Evolutionary conservation across 2,888 invertebrate species (phyloP), one percentile per base, ranked within the genome.

Genomic region (Halictus ligatus): DNA sequence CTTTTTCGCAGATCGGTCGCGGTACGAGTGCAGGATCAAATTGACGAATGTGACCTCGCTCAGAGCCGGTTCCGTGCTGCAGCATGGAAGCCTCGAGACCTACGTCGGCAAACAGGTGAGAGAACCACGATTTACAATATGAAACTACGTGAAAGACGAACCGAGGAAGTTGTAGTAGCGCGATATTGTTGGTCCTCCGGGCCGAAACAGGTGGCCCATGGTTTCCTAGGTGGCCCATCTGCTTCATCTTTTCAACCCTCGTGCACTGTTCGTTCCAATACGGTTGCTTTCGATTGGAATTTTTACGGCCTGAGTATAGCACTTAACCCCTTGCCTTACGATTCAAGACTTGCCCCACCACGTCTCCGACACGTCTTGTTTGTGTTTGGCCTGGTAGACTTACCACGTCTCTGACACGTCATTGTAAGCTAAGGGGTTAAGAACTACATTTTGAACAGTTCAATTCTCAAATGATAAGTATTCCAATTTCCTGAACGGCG

Each of bases 21-120:
- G 96, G 82, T 97, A 96, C 92, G 96, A 97, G 93, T 96, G 96
- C 90, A 96, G 94, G 86, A 94, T 95, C 86, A 95, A 95, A 88
- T 89, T 95, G 87, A 94, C 95, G 60, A 95, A 95, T 83, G 92
- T 94, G 79, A 94, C 95, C 21, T 93, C 94, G 35, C 90, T 95
- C 67, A 92, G 94, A 18, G 89, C 91, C 50, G 91, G 89, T 21
- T 86, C 91, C 74, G 89, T 91, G 78, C 80, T 91, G 71, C 92
- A 88, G 81, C 91, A 93, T 77, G 93, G 93, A 84, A 92, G 91
- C 77, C 89, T 95, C 69, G 94, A 95, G 88, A 84, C 92, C 74
- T 92, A 93, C 54, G 92, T 95, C 83, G 92, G 93, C 85, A 94
- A 94, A 90, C 95, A 95, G 93, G 95, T 95, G 88, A 95, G 94